These are phyloP conservation scores for Malthinus flaveolus DNA, from an alignment of 2,888 invertebrate genomes.

Conservation along the genomic window DNA sequence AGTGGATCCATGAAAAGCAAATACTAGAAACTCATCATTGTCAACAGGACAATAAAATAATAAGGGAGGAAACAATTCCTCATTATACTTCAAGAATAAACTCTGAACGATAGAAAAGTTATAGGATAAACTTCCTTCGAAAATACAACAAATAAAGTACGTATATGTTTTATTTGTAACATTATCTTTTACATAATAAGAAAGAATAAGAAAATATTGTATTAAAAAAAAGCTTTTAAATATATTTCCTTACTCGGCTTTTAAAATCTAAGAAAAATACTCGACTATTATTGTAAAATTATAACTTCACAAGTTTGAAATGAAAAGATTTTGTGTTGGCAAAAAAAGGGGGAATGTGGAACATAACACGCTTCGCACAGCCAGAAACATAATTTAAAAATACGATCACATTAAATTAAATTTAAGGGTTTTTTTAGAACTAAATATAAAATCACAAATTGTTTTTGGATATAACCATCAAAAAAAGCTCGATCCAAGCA, in stretches of 20 bases:
- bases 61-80: too few relatives aligned
- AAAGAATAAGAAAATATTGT: constrained; percentile 11
- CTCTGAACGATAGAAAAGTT: too few relatives aligned
- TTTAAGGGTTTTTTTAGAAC: not conserved
- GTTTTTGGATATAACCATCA: too few relatives aligned
- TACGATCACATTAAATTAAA: constrained; percentile 13
- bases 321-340: not conserved
- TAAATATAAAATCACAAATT: too few relatives aligned
- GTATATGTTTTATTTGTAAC: too few relatives aligned
- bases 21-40: too few relatives aligned
- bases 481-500: too few relatives aligned
- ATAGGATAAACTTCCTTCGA: too few relatives aligned
- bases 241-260: constrained; percentile 12
- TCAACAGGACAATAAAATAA: too few relatives aligned
- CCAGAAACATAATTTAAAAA: constrained; percentile 21
- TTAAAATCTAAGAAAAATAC: constrained; percentile 5
- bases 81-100: too few relatives aligned
- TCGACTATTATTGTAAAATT: constrained; percentile 6
- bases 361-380: constrained; percentile 23
- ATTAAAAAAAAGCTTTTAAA: constrained; percentile 15
- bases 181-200: not conserved
- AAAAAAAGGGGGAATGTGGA: constrained; percentile 19
- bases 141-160: too few relatives aligned
- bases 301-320: constrained; percentile 1
- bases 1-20: too few relatives aligned